A percentile compares a stretch with the other conserved stretches of the same genome.
These are phyloP conservation scores for Myotis davidii DNA, from an alignment of 2,113 vertebrate species.

Conservation along the genomic window DNA sequence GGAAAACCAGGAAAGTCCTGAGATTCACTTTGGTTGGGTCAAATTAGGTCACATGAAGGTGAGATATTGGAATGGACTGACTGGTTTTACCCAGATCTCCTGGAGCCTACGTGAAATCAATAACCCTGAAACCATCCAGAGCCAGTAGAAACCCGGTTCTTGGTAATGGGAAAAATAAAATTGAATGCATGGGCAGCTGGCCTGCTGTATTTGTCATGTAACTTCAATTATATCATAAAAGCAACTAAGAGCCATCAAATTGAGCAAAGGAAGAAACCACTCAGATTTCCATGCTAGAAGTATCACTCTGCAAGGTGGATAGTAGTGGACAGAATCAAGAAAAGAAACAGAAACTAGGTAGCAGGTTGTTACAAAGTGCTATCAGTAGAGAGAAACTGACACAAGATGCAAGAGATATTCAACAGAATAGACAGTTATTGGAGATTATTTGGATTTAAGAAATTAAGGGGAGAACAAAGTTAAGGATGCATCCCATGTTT, in stretches of 20 bases:
- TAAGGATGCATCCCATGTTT: background rate
- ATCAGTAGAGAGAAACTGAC: background rate
- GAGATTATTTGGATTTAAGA: background rate
- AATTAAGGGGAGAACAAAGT: background rate
- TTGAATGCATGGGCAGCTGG: background rate
- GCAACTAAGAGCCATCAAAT: background rate
- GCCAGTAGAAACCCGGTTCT: background rate
- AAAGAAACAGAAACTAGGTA: background rate
- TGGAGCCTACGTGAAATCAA: background rate
- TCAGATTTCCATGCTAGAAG: background rate
- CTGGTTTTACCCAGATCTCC: background rate
- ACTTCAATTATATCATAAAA: background rate
- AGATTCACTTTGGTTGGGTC: background rate
- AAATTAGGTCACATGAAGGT: background rate
- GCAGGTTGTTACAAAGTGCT: background rate
- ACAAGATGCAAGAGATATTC: background rate
- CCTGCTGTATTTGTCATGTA: background rate
- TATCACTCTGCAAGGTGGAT: background rate
- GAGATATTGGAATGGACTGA: background rate
- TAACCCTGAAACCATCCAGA: background rate
- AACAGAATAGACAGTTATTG: background rate
- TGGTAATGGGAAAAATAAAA: background rate
- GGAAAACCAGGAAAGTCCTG: background rate
- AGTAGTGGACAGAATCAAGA: background rate
- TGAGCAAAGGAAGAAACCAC: background rate